Evolutionary conservation across 2,113 vertebrate genomes (phyloP).

Genomic region (Himantopus leucocephalus): DNA sequence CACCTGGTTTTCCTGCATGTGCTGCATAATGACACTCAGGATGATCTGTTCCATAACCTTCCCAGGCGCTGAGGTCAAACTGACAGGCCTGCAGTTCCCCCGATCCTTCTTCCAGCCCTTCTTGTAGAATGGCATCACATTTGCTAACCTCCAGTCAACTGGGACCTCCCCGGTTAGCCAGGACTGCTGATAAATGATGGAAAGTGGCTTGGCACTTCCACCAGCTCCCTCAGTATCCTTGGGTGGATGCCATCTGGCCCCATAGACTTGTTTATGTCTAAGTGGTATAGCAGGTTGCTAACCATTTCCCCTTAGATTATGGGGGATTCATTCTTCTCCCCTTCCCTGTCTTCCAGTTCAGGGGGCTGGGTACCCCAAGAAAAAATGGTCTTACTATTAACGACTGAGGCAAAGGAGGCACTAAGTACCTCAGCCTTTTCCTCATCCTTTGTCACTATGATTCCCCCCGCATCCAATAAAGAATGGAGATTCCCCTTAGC

Average conservation of each 20-base stretch:
- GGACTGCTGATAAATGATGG: not conserved
- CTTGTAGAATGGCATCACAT: too few relatives aligned
- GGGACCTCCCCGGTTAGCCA: not conserved
- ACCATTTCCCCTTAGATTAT: not conserved
- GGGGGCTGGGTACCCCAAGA: not conserved
- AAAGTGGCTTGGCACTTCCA: too few relatives aligned
- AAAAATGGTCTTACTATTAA: not conserved
- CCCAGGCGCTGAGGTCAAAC: not conserved
- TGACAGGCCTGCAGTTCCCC: not conserved
- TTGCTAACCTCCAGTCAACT: not conserved
- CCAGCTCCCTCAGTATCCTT: not conserved
- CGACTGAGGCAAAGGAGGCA: not conserved
- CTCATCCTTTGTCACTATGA: not conserved
- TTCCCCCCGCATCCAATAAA: not conserved
- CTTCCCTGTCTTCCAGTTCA: not conserved
- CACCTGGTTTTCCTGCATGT: not conserved
- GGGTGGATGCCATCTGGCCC: not conserved
- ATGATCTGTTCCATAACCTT: not conserved
- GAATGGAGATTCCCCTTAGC: not conserved
- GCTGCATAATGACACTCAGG: not conserved
- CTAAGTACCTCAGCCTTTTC: not conserved
- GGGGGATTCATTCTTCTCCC: not conserved
- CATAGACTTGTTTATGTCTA: not conserved
- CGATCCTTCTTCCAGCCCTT: not conserved
- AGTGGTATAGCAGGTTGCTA: not conserved